Percentiles rank a stretch among this genome's conserved stretches.
These are phyloP conservation scores for Saimiri boliviensis DNA, from an alignment of 2,113 vertebrate species.

Conservation along the genomic window DNA sequence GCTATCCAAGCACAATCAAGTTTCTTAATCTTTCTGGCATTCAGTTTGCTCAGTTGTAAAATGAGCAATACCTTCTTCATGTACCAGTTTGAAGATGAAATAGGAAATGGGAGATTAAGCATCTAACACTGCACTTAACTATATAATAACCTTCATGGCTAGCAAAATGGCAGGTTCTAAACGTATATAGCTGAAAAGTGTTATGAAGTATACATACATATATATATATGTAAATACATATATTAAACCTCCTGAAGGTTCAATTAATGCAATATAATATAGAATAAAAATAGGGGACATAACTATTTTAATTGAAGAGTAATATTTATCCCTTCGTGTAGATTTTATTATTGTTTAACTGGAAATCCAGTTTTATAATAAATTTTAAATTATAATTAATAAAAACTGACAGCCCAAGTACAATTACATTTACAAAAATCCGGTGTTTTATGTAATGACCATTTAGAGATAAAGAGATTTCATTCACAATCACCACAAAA, in stretches of 20 bases:
- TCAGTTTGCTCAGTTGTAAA: constrained; percentile 5
- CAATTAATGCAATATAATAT: not conserved
- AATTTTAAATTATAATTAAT: constrained; percentile 33
- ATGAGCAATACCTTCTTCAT: not conserved
- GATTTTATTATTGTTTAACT: not conserved
- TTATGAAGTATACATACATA: not conserved
- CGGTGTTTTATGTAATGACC: not conserved
- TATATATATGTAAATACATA: not conserved
- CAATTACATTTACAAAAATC: constrained; percentile 8
- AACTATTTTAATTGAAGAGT: not conserved
- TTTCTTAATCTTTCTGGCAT: not conserved
- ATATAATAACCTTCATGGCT: not conserved
- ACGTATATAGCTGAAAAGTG: not conserved
- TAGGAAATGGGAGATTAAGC: constrained; percentile 24
- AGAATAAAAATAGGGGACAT: not conserved
- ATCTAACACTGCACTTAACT: not conserved
- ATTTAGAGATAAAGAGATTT: not conserved
- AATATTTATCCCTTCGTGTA: not conserved
- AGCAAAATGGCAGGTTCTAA: not conserved
- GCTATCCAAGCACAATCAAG: not conserved
- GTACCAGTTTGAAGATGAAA: constrained; percentile 22
- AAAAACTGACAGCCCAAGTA: not conserved
- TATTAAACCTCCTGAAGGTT: not conserved
- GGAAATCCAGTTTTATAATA: not conserved
- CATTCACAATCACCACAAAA: not conserved